Percentiles rank a stretch among this genome's conserved stretches.
These are phyloP conservation scores for Phallusia fumigata DNA, from an alignment of 23 tunicate genomes.

Conservation along the genomic window DNA sequence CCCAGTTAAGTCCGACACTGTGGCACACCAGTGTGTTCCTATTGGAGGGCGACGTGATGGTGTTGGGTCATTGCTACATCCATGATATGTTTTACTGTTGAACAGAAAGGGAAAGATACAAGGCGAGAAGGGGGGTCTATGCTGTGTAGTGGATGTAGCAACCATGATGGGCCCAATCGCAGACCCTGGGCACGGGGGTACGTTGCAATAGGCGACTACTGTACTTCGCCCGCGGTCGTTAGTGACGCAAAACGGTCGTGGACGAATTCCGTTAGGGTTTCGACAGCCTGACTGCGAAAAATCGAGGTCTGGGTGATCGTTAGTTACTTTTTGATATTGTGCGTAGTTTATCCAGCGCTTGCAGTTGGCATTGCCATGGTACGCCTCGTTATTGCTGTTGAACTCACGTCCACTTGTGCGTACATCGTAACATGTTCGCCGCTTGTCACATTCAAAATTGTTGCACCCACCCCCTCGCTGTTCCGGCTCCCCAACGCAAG, in stretches of 20 bases:
- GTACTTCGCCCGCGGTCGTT: not conserved
- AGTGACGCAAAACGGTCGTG: constrained; percentile 27
- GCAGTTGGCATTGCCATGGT: not conserved
- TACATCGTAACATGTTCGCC: constrained; percentile 18
- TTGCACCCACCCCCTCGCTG: not conserved
- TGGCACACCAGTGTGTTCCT: constrained; percentile 26
- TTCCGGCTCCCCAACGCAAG: not conserved
- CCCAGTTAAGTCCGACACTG: not conserved
- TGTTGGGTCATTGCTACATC: constrained; percentile 25
- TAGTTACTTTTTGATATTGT: not conserved
- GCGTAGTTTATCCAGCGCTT: not conserved
- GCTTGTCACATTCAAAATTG: constrained; percentile 12
- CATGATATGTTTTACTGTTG: not conserved
- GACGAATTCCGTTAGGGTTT: constrained; percentile 20
- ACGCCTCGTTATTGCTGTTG: not conserved
- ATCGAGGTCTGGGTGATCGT: not conserved
- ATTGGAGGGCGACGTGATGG: not conserved
- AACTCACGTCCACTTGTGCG: constrained; percentile 17
- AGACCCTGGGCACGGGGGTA: constrained; percentile 25
- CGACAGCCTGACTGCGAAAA: not conserved
- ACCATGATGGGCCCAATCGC: constrained; percentile 16
- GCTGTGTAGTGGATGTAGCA: not conserved
- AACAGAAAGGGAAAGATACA: constrained; percentile 37
- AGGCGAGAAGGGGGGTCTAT: not conserved
- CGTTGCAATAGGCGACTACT: constrained; percentile 23